These are phyloP conservation scores for Amphimedon queenslandica DNA, from an alignment of 37 sponge, comb jelly and placozoan species.

Conservation along the genomic window DNA sequence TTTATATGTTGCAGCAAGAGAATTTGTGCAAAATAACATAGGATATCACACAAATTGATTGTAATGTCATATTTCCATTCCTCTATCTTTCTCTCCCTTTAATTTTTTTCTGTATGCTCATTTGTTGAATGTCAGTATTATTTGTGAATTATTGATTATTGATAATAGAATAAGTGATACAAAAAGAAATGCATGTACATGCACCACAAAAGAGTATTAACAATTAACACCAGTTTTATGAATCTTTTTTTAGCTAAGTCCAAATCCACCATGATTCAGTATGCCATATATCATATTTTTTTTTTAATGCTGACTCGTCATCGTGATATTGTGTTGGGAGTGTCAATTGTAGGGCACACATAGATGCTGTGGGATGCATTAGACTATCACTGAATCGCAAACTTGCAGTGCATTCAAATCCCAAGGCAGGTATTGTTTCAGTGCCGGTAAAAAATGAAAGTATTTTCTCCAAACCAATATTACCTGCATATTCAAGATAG, in stretches of 20 bases:
- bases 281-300: conserved; percentile 13
- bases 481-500: neutral
- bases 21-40: neutral
- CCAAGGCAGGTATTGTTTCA: conserved; percentile 6
- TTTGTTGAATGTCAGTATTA: neutral
- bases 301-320: neutral
- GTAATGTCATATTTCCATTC: too few species aligned
- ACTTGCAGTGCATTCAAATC: conserved; percentile 3
- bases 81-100: neutral
- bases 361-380: conserved; percentile 12
- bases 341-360: conserved; percentile 11
- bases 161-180: neutral
- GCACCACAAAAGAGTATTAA: too few species aligned
- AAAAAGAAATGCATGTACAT: neutral
- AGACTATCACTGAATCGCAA: conserved; percentile 1
- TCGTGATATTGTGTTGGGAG: conserved; percentile 14
- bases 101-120: neutral
- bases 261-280: conserved; percentile 31
- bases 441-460: conserved; percentile 21
- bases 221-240: too few species aligned
- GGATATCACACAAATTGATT: too few species aligned
- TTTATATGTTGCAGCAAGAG: neutral
- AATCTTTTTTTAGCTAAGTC: too few species aligned
- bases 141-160: neutral
- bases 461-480: neutral